These are phyloP conservation scores for Acanthosepion lycidas DNA, from an alignment of 2,888 invertebrate genomes.

Conservation along the genomic window DNA sequence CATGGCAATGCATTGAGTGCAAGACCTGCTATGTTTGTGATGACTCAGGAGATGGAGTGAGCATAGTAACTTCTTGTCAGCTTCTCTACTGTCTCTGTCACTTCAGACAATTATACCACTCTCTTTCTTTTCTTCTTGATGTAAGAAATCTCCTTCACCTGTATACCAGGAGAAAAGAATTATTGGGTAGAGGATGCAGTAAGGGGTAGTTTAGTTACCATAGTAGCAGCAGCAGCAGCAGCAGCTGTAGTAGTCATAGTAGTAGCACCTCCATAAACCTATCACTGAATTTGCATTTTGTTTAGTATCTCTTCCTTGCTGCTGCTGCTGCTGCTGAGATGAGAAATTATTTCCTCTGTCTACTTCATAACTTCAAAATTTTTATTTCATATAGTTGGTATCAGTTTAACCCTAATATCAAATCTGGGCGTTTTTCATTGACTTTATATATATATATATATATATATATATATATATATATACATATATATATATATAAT, in stretches of 20 bases:
- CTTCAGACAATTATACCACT: neutral
- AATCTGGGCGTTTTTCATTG: too few relatives aligned
- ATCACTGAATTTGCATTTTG: too few relatives aligned
- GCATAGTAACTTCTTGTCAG: constrained; percentile 49
- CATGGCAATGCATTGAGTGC: constrained; percentile 92
- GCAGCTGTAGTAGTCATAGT: neutral
- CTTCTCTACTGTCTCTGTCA: neutral
- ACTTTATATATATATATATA: too few relatives aligned
- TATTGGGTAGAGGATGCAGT: neutral
- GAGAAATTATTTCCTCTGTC: too few relatives aligned
- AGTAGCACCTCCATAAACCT: neutral
- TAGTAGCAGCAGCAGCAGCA: neutral
- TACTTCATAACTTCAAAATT: too few relatives aligned
- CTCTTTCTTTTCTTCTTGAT: neutral
- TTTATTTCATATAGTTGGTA: too few relatives aligned
- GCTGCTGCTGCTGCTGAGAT: neutral
- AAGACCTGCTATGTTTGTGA: constrained; percentile 89
- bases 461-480: too few relatives aligned
- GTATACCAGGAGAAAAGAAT: neutral
- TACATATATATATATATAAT: too few relatives aligned
- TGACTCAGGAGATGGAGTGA: constrained; percentile 78
- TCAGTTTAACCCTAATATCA: too few relatives aligned
- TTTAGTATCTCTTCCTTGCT: neutral
- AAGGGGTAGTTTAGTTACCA: neutral
- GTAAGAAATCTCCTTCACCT: neutral